Percentiles rank a stretch among this genome's conserved stretches.
These are phyloP conservation scores for Eolophus roseicapilla DNA, from an alignment of 2,113 vertebrate genomes.

Conservation along the genomic window DNA sequence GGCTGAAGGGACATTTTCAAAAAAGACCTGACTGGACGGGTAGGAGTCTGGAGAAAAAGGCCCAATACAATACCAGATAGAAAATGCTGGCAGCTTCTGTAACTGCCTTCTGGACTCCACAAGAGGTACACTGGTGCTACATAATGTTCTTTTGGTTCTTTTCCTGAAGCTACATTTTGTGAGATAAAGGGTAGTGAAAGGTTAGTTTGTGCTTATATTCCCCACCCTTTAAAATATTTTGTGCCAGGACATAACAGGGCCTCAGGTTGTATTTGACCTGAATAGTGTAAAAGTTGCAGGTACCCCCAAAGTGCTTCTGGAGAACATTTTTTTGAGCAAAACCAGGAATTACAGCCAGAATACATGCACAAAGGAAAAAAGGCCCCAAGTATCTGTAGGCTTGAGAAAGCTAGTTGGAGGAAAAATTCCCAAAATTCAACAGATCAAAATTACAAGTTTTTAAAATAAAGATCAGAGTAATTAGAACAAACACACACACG, in stretches of 20 bases:
- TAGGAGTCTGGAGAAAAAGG: not conserved
- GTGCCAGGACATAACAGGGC: not conserved
- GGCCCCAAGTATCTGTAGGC: accelerated
- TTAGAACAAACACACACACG: not conserved
- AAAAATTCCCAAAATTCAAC: not conserved
- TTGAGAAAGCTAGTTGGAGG: not conserved
- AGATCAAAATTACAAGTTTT: not conserved
- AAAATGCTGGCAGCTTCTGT: not conserved
- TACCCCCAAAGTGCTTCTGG: not conserved
- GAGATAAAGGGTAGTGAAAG: not conserved
- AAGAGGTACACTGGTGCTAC: not conserved
- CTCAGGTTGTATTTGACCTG: not conserved
- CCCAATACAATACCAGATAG: not conserved
- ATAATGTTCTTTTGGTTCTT: not conserved
- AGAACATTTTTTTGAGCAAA: not conserved
- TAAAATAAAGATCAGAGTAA: not conserved
- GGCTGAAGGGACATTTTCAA: not conserved
- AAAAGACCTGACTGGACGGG: not conserved
- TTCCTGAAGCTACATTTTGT: not conserved
- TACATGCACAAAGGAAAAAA: not conserved
- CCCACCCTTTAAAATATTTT: not conserved
- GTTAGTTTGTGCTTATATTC: not conserved
- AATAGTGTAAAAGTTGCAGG: not conserved
- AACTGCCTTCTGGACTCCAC: not conserved
- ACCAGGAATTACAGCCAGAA: not conserved